Evolutionary conservation across 2,888 invertebrate genomes (phyloP).

Genomic region (Oscheius onirici): DNA sequence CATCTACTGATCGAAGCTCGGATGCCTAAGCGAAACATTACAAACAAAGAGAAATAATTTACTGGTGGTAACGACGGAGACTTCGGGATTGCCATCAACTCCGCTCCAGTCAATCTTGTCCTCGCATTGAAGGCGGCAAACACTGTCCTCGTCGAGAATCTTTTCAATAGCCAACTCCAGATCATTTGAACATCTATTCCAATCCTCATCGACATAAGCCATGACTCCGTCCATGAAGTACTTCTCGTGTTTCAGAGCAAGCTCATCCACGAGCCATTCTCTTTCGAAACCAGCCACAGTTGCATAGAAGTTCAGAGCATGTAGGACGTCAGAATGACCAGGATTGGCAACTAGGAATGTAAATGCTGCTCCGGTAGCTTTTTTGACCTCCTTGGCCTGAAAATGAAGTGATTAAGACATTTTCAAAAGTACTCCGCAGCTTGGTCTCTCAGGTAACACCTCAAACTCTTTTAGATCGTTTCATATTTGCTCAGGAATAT

Average conservation of each 20-base stretch:
- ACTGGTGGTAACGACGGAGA: slow-evolving; percentile 62
- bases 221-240: slow-evolving; percentile 62
- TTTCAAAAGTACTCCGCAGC: too few species aligned
- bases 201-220: slow-evolving; percentile 62
- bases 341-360: slow-evolving; percentile 81
- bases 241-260: slow-evolving; percentile 60
- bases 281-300: slow-evolving; percentile 75
- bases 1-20: slow-evolving; percentile 58
- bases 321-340: slow-evolving; percentile 76
- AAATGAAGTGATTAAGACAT: too few species aligned
- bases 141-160: slow-evolving; percentile 40
- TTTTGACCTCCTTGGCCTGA: slow-evolving; percentile 78
- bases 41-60: too few species aligned
- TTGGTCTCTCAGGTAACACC: too few species aligned
- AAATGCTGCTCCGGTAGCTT: slow-evolving; percentile 83
- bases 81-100: slow-evolving; percentile 60
- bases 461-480: too few species aligned
- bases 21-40: too few species aligned
- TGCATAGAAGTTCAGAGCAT: slow-evolving; percentile 76
- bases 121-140: slow-evolving; percentile 55
- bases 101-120: slow-evolving; percentile 65
- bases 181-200: slow-evolving; percentile 56
- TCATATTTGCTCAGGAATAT: too few species aligned
- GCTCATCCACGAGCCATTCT: slow-evolving; percentile 60
- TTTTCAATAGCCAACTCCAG: slow-evolving; percentile 51